Percentiles rank a stretch among this genome's conserved stretches.
Evolutionary conservation across 2,113 vertebrate genomes (phyloP).

Genomic region (Asarcornis scutulata): DNA sequence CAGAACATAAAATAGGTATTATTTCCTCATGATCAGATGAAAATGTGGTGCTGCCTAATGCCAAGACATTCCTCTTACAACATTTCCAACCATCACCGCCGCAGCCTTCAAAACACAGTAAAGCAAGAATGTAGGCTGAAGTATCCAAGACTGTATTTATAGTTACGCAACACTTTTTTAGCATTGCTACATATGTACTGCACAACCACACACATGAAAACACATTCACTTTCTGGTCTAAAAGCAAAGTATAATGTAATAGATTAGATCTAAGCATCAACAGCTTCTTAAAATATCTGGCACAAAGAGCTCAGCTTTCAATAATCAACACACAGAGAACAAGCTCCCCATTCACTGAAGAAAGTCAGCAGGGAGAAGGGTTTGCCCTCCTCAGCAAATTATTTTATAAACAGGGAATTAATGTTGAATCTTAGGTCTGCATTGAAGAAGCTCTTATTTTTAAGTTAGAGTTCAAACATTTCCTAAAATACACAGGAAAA

Average conservation of each 20-base stretch:
- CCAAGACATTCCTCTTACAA: slow-evolving; percentile 24
- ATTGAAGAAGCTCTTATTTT: slow-evolving; percentile 55
- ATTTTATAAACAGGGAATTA: slow-evolving; percentile 62
- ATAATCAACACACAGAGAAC: slow-evolving; percentile 49
- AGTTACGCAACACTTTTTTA: slow-evolving; percentile 40
- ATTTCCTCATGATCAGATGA: slow-evolving; percentile 23
- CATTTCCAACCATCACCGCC: slow-evolving; percentile 29
- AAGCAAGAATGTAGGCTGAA: slow-evolving; percentile 30
- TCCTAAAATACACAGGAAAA: slow-evolving; percentile 40
- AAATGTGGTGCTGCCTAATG: background rate
- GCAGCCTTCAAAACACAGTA: slow-evolving; percentile 17
- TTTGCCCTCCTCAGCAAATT: slow-evolving; percentile 64
- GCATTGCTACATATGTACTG: slow-evolving; percentile 32
- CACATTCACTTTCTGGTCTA: slow-evolving; percentile 20
- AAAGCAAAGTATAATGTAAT: slow-evolving; percentile 16
- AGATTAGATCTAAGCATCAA: slow-evolving; percentile 47
- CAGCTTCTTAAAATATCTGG: slow-evolving; percentile 67
- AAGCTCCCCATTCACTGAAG: slow-evolving; percentile 60
- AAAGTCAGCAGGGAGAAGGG: slow-evolving; percentile 49
- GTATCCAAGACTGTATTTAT: slow-evolving; percentile 28
- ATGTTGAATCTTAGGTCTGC: slow-evolving; percentile 24
- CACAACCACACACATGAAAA: slow-evolving; percentile 26
- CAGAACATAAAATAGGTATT: slow-evolving; percentile 8
- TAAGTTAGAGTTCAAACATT: slow-evolving; percentile 56
- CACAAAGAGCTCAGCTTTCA: slow-evolving; percentile 65